A percentile compares a stretch with the other conserved stretches of the same genome.
phyloP scores from a whole-genome alignment of 2,113 vertebrate species.

The Perca schrenkii region DNA sequence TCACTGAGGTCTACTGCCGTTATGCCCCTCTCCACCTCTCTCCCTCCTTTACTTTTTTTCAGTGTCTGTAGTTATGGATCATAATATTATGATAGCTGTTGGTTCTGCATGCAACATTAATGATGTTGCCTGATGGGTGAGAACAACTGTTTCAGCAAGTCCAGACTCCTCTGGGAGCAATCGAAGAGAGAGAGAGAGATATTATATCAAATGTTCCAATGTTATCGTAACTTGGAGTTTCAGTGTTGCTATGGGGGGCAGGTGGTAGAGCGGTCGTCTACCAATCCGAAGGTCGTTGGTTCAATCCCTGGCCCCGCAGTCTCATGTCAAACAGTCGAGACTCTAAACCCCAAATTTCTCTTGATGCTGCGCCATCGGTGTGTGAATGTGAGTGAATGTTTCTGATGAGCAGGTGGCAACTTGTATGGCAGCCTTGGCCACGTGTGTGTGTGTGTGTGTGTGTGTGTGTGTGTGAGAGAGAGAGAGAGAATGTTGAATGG shows the following conservation, averaged over 20 bases:
- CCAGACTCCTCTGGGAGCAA: constrained; percentile 47
- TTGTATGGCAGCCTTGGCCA: no score
- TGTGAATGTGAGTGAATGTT: no score
- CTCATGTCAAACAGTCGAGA: no score
- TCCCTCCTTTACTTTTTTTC: constrained; percentile 6
- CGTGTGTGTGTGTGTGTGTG: no score
- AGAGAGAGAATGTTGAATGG: no score
- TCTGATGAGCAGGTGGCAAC: no score
- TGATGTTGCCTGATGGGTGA: constrained; percentile 55
- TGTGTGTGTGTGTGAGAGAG: no score
- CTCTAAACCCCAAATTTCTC: no score
- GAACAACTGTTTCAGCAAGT: constrained; percentile 59
- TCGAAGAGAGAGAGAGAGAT: constrained; percentile 25
- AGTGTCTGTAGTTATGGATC: constrained; percentile 61
- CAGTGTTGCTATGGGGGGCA: not conserved
- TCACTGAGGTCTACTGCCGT: constrained; percentile 54
- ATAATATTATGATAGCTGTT: constrained; percentile 62
- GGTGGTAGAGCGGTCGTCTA: no score
- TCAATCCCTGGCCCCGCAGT: no score
- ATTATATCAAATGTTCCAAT: constrained; percentile 34
- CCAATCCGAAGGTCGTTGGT: no score
- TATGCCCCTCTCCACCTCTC: constrained; percentile 25
- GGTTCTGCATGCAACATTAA: constrained; percentile 59
- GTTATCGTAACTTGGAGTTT: constrained; percentile 10
- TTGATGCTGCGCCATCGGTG: no score